Evolutionary conservation across 2,113 vertebrate genomes (phyloP).

Genomic region (Eonycteris spelaea): DNA sequence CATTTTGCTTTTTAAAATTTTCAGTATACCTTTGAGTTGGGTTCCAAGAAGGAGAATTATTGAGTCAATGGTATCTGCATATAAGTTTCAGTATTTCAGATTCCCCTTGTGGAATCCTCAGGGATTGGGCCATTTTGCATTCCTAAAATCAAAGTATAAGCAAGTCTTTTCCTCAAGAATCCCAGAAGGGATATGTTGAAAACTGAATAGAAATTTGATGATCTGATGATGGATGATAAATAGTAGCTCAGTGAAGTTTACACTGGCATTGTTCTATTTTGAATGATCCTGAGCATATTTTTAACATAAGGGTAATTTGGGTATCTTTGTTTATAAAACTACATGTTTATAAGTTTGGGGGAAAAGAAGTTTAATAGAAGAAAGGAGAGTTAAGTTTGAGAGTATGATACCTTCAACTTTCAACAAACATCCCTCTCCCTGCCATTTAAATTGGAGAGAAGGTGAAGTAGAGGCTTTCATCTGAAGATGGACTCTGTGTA

Average conservation of each 20-base stretch:
- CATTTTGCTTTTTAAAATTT: neutral
- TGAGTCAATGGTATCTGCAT: neutral
- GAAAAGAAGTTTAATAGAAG: neutral
- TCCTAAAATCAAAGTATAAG: neutral
- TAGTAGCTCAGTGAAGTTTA: neutral
- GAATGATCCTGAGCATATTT: neutral
- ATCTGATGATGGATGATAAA: neutral
- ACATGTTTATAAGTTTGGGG: neutral
- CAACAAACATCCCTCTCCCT: accelerated
- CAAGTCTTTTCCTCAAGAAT: neutral
- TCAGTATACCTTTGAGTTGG: neutral
- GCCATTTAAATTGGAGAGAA: neutral
- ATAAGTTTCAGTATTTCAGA: neutral
- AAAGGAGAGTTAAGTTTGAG: neutral
- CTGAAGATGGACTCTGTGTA: neutral
- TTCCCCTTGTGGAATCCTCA: neutral
- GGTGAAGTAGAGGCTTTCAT: neutral
- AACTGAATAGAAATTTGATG: neutral
- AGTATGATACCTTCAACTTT: neutral
- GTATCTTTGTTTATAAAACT: neutral
- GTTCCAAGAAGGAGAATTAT: neutral
- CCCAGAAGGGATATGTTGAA: neutral
- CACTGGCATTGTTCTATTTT: neutral
- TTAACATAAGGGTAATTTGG: neutral
- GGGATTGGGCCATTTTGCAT: neutral